Evolutionary conservation across 1,140 invertebrate genomes (phyloP).

Genomic region (Adelges cooleyi): DNA sequence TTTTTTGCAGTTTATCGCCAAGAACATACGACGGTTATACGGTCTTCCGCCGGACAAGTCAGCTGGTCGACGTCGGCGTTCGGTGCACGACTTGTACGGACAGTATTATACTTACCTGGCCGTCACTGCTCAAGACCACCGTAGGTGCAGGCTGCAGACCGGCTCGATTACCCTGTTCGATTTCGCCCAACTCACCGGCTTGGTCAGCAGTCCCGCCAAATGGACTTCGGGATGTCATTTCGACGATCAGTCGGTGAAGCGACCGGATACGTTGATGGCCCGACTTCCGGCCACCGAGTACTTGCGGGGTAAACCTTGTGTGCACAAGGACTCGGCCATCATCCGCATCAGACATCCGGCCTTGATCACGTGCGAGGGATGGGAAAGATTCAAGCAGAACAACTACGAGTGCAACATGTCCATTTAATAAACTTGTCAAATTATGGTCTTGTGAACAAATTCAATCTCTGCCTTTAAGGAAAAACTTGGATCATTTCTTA

Average conservation of each 20-base stretch:
- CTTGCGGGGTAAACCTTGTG: not conserved
- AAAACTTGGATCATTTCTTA: no score
- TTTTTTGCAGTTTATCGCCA: not conserved
- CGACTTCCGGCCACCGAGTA: not conserved
- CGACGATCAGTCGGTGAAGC: not conserved
- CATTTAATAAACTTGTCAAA: no score
- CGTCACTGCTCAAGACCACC: no score
- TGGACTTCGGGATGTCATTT: not conserved
- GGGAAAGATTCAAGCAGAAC: no score
- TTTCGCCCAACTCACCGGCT: not conserved
- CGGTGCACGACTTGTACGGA: not conserved
- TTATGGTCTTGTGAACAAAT: no score
- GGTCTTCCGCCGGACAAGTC: not conserved
- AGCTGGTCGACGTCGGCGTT: not conserved
- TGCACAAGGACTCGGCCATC: not conserved
- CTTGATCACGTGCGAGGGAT: no score
- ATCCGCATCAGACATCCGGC: no score
- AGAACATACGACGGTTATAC: not conserved
- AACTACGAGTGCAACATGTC: no score
- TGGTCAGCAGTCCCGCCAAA: not conserved
- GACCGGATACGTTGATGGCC: not conserved
- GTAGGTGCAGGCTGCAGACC: no score
- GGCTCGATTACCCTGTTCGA: not conserved
- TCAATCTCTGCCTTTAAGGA: no score
- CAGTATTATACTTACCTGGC: not conserved